Conservation (phyloP, 2,888 invertebrate species). For the Teleiodes luculella region DNA sequence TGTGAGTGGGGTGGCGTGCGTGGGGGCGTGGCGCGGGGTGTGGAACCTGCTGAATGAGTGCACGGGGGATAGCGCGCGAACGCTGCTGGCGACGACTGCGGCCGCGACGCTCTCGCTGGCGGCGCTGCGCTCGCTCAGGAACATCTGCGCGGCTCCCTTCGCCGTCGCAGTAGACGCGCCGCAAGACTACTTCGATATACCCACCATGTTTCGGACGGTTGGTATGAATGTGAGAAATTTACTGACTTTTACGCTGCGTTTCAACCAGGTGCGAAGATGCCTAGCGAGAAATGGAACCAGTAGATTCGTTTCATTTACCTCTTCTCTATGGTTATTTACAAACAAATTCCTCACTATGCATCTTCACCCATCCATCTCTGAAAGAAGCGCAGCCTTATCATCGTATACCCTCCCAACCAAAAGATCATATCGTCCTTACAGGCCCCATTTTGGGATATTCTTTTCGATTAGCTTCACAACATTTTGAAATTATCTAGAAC, state of each 20-base stretch:
- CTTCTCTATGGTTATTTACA: too few relatives aligned
- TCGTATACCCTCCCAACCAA: too few relatives aligned
- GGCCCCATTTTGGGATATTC: too few relatives aligned
- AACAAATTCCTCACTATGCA: too few relatives aligned
- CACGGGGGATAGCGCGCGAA: slow-evolving; percentile 79
- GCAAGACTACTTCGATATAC: slow-evolving; percentile 89
- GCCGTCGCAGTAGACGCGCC: slow-evolving; percentile 86
- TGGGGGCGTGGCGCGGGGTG: slow-evolving; percentile 92
- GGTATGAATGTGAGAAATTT: slow-evolving; percentile 53
- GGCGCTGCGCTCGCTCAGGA: slow-evolving; percentile 84
- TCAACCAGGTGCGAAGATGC: not conserved
- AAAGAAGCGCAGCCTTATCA: too few relatives aligned
- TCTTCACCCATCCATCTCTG: too few relatives aligned
- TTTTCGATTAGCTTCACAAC: too few relatives aligned
- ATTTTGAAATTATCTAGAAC: too few relatives aligned
- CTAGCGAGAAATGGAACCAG: too few relatives aligned
- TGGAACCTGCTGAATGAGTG: slow-evolving; percentile 88
- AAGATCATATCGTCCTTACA: too few relatives aligned
- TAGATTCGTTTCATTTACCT: too few relatives aligned
- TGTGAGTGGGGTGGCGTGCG: slow-evolving; percentile 87
- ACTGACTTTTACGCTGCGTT: not conserved
- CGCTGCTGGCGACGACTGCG: slow-evolving; percentile 81
- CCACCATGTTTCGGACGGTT: slow-evolving; percentile 92
- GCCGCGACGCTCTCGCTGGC: slow-evolving; percentile 84
- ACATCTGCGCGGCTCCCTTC: slow-evolving; percentile 90